phyloP scores from a whole-genome alignment of 1,140 invertebrate genomes.

The Listronotus bonariensis region DNA sequence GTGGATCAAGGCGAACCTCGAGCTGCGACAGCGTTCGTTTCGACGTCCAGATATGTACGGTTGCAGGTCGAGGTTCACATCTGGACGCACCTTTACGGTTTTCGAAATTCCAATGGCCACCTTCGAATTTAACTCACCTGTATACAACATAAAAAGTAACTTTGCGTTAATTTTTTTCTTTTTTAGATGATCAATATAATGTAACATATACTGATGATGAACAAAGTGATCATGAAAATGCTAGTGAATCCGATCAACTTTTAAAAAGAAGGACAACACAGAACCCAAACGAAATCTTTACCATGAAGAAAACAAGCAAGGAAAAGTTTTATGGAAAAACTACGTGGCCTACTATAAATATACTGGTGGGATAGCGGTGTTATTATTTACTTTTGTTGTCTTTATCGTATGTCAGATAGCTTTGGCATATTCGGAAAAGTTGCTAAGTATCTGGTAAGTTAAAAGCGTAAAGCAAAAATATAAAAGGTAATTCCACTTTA shows the following conservation, averaged over 20 bases:
- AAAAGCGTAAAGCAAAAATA: no score
- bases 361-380: slow-evolving; percentile 39
- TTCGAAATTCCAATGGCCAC: no score
- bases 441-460: slow-evolving; percentile 42
- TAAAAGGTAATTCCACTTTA: no score
- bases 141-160: no score
- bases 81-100: no score
- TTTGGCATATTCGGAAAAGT: slow-evolving; percentile 37
- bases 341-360: slow-evolving; percentile 43
- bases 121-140: no score
- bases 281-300: slow-evolving; percentile 35
- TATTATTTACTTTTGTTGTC: slow-evolving; percentile 27
- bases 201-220: slow-evolving; percentile 11
- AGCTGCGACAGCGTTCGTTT: no score
- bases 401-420: slow-evolving; percentile 34
- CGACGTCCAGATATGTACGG: no score
- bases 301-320: slow-evolving; percentile 42
- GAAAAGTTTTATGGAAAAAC: slow-evolving; percentile 36
- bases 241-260: slow-evolving; percentile 23
- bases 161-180: no score
- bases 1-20: no score
- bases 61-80: no score
- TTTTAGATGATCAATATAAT: neutral
- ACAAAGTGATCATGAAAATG: slow-evolving; percentile 1
- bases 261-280: slow-evolving; percentile 16